These are phyloP conservation scores for Pogona vitticeps DNA, from an alignment of 2,113 vertebrate genomes.

Conservation along the genomic window DNA sequence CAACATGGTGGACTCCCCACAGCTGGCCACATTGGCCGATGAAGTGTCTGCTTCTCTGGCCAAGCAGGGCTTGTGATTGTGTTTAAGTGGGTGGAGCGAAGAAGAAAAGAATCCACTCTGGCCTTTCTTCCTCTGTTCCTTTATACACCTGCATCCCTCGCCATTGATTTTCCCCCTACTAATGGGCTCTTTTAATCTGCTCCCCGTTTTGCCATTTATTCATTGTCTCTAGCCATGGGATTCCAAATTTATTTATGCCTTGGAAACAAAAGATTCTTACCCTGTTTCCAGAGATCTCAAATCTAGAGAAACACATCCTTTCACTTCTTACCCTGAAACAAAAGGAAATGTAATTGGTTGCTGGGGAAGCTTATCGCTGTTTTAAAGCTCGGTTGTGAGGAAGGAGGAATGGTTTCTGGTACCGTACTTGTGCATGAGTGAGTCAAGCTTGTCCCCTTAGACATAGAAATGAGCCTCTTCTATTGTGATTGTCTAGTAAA, in stretches of 20 bases:
- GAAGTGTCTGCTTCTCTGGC: slow-evolving; percentile 97
- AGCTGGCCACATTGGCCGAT: slow-evolving; percentile 95
- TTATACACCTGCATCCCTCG: slow-evolving; percentile 78
- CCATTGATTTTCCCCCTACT: slow-evolving; percentile 12
- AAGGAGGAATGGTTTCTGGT: background rate
- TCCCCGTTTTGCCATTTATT: slow-evolving; percentile 28
- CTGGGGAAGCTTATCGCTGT: slow-evolving; percentile 26
- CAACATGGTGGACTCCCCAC: slow-evolving; percentile 94
- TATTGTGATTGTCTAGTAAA: background rate
- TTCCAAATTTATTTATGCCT: slow-evolving; percentile 72
- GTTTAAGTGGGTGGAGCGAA: slow-evolving; percentile 41
- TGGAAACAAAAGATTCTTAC: slow-evolving; percentile 63
- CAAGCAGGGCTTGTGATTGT: slow-evolving; percentile 97
- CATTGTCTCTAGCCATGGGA: slow-evolving; percentile 73
- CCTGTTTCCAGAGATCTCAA: slow-evolving; percentile 63
- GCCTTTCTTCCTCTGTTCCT: slow-evolving; percentile 79
- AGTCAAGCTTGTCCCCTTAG: background rate
- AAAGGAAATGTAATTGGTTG: slow-evolving; percentile 11
- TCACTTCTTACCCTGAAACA: background rate
- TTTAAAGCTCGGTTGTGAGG: slow-evolving; percentile 3
- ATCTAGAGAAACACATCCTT: background rate
- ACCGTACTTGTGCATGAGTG: background rate
- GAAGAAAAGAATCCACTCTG: slow-evolving; percentile 74
- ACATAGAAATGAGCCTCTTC: background rate
- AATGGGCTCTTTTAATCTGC: slow-evolving; percentile 70